Evolutionary conservation across 2,888 invertebrate genomes (phyloP), one percentile per base, ranked within the genome.

Genomic region (Sarcophaga carnaria): DNA sequence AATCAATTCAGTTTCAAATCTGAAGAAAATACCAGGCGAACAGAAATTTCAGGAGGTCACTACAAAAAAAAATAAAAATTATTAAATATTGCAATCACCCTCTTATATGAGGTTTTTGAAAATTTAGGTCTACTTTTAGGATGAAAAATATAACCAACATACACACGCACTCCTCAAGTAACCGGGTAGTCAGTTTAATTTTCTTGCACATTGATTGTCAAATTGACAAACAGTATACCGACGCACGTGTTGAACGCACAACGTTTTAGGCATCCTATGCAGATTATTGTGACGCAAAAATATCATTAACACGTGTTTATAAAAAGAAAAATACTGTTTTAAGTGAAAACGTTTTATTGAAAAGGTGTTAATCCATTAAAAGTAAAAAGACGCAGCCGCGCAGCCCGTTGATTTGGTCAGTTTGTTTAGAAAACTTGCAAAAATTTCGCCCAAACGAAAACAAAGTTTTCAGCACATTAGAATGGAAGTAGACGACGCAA

Each of bases 361-460:
- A 74, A 78, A 54, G 22, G 27, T n/a, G 5, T n/a, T 8, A 49
- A n/a, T 49, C 22, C 22, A 17, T n/a, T 27, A 11, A 66, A 37
- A 62, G 59, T 25, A 67, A 25, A 25, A 12, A 60, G 37, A 45
- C 76, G 10, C 3, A 49, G 49, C 6, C 60, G 4, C 4, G 37
- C 6, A 59, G 49, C 70, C 62, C 10, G 79, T 76, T 3, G 37
- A 64, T 20, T 80, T 49, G 70, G 10, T 74, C 60, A 64, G 66
- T 70, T 84, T 63, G 25, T 37, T 78, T 66, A 63, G 3, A 78
- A 88, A 87, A 85, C 59, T 87, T 88, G 84, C 90, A 89, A 90
- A 89, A 87, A 91, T 90, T 91, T 91, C 90, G 87, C 90, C 90
- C 76, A 91, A 91, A 91, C 82, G 90, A 74, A 91, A 91, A 83